These are phyloP conservation scores for Eilema depressum DNA, from an alignment of 2,888 invertebrate genomes.

Conservation along the genomic window DNA sequence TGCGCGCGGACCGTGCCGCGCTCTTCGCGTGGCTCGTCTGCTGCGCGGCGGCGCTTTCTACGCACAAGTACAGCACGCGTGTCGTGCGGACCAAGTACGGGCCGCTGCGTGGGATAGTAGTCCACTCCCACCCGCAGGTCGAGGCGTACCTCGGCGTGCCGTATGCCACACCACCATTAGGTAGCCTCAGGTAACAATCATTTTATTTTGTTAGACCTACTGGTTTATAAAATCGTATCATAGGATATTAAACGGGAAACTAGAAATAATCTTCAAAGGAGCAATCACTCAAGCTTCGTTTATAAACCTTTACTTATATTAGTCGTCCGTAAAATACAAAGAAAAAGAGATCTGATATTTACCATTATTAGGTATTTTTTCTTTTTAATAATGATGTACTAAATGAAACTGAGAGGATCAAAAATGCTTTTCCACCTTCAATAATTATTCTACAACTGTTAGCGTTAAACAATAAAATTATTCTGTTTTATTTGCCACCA, in stretches of 20 bases:
- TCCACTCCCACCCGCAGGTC: constrained; percentile 93
- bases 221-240: not conserved
- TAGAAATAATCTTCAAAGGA: not conserved
- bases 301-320: not conserved
- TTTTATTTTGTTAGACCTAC: not conserved
- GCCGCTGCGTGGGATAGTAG: constrained; percentile 93
- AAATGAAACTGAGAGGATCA: not conserved
- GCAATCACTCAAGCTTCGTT: not conserved
- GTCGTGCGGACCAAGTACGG: constrained; percentile 97
- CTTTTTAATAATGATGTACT: too few relatives aligned
- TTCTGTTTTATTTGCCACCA: not conserved
- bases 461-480: not conserved
- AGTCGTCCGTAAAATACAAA: not conserved
- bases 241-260: not conserved
- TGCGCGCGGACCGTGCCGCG: constrained; percentile 85
- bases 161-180: constrained; percentile 96
- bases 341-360: not conserved
- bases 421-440: too few relatives aligned
- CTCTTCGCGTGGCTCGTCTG: constrained; percentile 87
- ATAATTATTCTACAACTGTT: not conserved
- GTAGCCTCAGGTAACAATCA: constrained; percentile 91
- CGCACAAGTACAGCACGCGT: constrained; percentile 93
- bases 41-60: constrained; percentile 85
- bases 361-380: too few relatives aligned
- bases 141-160: constrained; percentile 98